These are phyloP conservation scores for Echinarachnius parma DNA, from an alignment of 53 echinoderm and acorn worm genomes.

Conservation along the genomic window DNA sequence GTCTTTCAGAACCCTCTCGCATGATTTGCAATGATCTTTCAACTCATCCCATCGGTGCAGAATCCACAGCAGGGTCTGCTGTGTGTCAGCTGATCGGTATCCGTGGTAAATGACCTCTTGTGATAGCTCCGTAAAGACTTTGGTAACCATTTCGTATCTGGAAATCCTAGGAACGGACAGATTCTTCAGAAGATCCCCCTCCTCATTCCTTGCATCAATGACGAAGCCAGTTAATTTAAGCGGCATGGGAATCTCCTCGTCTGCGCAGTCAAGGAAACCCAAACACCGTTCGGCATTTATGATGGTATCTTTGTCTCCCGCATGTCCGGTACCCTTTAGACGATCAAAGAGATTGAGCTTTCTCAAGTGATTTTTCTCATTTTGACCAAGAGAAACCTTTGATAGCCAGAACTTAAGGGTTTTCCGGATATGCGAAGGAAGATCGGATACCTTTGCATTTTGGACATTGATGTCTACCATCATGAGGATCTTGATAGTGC, in stretches of 20 bases:
- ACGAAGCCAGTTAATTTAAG: slow-evolving; percentile 1
- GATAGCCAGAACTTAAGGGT: too few relatives aligned
- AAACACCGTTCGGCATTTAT: neutral
- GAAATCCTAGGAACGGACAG: neutral
- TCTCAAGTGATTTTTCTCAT: too few relatives aligned
- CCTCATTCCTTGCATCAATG: slow-evolving; percentile 11
- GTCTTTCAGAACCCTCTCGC: slow-evolving; percentile 5
- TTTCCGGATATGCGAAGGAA: too few relatives aligned
- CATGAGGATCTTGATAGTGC: too few relatives aligned
- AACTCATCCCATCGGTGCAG: slow-evolving; percentile 22
- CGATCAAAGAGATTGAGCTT: too few relatives aligned
- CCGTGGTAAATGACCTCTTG: too few relatives aligned
- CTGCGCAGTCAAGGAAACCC: slow-evolving; percentile 6
- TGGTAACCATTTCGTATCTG: slow-evolving; percentile 14
- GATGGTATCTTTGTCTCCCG: too few relatives aligned
- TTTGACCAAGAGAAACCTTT: too few relatives aligned
- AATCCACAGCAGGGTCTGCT: slow-evolving; percentile 2
- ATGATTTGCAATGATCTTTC: neutral
- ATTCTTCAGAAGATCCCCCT: slow-evolving; percentile 7
- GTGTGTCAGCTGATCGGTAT: neutral
- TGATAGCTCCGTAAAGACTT: slow-evolving; percentile 12
- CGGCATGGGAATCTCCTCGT: slow-evolving; percentile 5
- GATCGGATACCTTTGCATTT: too few relatives aligned
- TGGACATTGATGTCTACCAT: too few relatives aligned
- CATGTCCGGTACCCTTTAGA: too few relatives aligned